These are phyloP conservation scores for Mustela lutreola DNA, from an alignment of 2,113 vertebrate species.

Conservation along the genomic window DNA sequence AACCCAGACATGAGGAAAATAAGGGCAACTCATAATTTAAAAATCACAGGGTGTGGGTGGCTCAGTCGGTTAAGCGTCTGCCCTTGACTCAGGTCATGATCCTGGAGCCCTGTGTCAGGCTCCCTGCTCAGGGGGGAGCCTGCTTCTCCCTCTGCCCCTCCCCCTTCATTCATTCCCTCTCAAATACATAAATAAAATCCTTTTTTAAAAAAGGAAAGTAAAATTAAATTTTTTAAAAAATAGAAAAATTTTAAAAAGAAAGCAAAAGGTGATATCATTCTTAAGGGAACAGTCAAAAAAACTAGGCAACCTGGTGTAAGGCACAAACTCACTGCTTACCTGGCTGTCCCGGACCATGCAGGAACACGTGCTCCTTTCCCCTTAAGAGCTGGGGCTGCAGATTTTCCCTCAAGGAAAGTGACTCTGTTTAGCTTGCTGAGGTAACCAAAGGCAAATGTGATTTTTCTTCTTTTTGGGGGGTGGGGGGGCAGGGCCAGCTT, in stretches of 20 bases:
- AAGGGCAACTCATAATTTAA: neutral
- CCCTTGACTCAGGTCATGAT: too few relatives aligned
- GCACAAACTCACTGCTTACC: neutral
- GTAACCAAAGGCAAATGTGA: neutral
- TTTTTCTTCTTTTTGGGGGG: neutral
- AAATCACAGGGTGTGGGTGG: neutral
- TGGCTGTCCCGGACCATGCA: neutral
- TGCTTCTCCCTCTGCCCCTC: neutral
- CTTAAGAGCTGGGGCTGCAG: neutral
- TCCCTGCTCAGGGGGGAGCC: neutral
- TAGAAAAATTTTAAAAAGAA: neutral
- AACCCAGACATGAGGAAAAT: neutral
- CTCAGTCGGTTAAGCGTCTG: neutral
- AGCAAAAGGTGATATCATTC: neutral
- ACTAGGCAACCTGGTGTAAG: neutral
- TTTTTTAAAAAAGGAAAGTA: neutral
- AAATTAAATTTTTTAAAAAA: too few relatives aligned
- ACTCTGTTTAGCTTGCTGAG: neutral
- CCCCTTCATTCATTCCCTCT: too few relatives aligned
- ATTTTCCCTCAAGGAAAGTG: neutral
- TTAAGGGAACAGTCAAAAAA: neutral
- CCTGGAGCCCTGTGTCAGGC: neutral
- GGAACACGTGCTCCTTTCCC: neutral
- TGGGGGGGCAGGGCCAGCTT: neutral
- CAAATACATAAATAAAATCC: neutral